These are phyloP conservation scores for Lysandra bellargus DNA, from an alignment of 2,888 invertebrate genomes.

Conservation along the genomic window DNA sequence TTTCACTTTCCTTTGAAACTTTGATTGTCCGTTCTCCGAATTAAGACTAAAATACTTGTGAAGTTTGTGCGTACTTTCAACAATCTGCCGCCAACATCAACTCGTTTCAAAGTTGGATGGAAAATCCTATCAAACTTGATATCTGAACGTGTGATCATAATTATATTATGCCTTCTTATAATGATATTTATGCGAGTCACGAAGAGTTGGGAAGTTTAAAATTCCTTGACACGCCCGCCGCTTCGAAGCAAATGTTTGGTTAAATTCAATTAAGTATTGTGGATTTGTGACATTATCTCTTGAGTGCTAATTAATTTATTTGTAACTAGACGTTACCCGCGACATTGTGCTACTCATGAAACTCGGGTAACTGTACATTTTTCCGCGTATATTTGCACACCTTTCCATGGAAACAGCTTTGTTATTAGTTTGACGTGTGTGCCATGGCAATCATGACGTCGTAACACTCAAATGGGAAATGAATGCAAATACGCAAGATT, in stretches of 20 bases:
- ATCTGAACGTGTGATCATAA: constrained; percentile 12
- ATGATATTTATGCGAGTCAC: constrained; percentile 28
- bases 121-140: not conserved
- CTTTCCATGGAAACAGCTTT: no score
- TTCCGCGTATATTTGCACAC: no score
- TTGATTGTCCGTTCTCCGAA: not conserved
- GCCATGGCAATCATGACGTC: no score
- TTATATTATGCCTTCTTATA: not conserved
- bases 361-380: not conserved
- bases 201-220: constrained; percentile 33
- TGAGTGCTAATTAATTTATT: not conserved
- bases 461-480: no score
- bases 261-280: constrained; percentile 28
- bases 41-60: not conserved
- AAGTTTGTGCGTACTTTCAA: not conserved
- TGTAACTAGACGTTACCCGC: not conserved
- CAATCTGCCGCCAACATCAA: not conserved
- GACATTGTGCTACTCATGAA: not conserved
- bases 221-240: constrained; percentile 34
- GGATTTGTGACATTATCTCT: not conserved
- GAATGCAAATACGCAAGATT: no score
- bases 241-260: constrained; percentile 32
- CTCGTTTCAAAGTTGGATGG: constrained; percentile 4
- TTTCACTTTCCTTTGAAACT: not conserved
- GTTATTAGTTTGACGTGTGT: no score